Evolutionary conservation across 2,113 vertebrate species (phyloP), one percentile per base, ranked within the genome.

Genomic region (Micromys minutus): DNA sequence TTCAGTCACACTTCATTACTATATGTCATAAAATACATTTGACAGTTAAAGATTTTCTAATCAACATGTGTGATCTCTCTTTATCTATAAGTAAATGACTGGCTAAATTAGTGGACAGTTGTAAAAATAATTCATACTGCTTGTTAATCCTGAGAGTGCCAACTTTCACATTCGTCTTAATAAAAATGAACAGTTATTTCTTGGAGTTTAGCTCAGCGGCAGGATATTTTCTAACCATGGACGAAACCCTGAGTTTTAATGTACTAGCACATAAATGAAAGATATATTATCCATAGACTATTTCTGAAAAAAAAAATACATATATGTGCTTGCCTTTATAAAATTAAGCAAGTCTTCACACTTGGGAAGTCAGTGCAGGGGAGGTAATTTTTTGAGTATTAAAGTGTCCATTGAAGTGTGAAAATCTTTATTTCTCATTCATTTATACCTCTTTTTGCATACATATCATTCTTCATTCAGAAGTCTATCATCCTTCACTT

Each of bases 261-360:
- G 34, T 16, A 7, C n/a, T 45, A 34, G 9, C 16, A 74, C 26
- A 59, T 17, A 88, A 74, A 22, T 45, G 29, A 59, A 87, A 57
- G 4, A 3, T 74, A 59, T 52, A 12, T 52, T 72, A 95, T 61
- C 42, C 57, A 59, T 10, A 94, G 22, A 34, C 13, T 86, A 75
- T 22, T 91, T 88, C 69, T 94, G 39, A 88, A 84, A 26, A 84
- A 80, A 95, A 71, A 3, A 55, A 52, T 85, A 69, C 63, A 19
- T 36, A 52, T 19, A 29, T 50, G 36, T 81, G 39, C 80, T 31
- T 80, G 36, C 1, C 22, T 94, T 92, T 80, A 19, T 80, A 24
- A 84, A 84, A 85, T 69, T 79, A 67, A 91, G 34, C 9, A n/a
- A 19, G 12, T 29, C 39, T 93, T 87, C 7, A 36, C 29, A 4